Base-by-base conservation (phyloP, 2,888 invertebrate species). In the Apocheima hispidaria region DNA sequence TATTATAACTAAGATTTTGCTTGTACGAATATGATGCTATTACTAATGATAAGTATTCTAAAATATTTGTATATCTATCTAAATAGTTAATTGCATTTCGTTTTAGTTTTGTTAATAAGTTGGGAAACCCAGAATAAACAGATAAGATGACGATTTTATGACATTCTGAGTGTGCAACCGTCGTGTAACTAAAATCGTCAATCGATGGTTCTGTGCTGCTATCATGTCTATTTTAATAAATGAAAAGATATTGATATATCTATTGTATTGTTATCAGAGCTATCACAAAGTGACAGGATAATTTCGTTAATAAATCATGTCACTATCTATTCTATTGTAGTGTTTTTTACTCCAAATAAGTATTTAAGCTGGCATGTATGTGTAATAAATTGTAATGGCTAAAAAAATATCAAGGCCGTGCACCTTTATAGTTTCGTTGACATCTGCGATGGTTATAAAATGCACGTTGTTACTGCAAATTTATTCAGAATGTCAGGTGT, bases 401-500 rank as follows among this genome's bases (percentile, higher is more conserved):
- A 7, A 50, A 50, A 50, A 4, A 51, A 30, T 20, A 40, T 40
- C 51, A 51, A 51, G 30, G 18, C 46, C 26, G 30, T 60, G 60
- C 48, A 60, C 49, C 80, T 86, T 85, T 84, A 87, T 86, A 75
- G 80, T 78, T 73, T 71, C 73, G 70, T 72, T 83, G 80, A 82
- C 87, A 84, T 85, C 78, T 87, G 87, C 77, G 79, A 23, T 71
- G 73, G 75, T 74, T 81, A 82, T 84, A 82, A 86, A 87, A 86
- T 86, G 84, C 80, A 80, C 78, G 73, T 76, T 77, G 78, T 82
- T 82, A 88, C 79, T 86, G 88, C 86, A 77, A 83, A 88, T 89
- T 88, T 88, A 89, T 89, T 88, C 88, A 87, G 82, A 82, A 81
- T 83, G 85, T 87, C 89, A 89, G 88, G 87, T 89, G 88, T 82